Percentiles rank a stretch among this genome's conserved stretches.
Conservation (phyloP, 1,140 invertebrate genomes). For the Centruroides vittatus region DNA sequence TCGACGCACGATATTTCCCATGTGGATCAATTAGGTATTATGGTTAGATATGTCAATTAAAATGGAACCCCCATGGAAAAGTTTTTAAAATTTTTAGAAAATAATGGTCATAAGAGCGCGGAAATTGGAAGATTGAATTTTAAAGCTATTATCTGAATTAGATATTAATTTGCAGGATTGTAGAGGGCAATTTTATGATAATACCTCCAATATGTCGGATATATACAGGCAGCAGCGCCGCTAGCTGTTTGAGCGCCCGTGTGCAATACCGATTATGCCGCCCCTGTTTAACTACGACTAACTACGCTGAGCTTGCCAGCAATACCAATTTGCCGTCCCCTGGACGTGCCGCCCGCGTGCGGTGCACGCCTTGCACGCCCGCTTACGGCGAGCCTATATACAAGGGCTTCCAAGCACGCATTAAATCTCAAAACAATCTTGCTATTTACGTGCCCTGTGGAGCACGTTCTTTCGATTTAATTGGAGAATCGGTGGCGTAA, state of each 20-base stretch:
- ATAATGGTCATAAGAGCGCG: background rate
- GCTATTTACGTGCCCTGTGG: background rate
- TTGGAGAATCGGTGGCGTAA: background rate
- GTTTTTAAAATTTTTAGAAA: background rate
- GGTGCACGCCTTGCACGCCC: no score
- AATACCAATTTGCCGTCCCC: no score
- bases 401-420: no score
- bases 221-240: no score
- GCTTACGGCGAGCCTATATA: no score
- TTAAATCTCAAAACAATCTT: no score
- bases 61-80: background rate
- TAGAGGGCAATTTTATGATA: slow-evolving; percentile 2
- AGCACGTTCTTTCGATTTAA: background rate
- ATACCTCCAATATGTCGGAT: background rate
- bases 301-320: no score
- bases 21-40: background rate
- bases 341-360: no score
- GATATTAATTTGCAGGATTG: slow-evolving; percentile 2
- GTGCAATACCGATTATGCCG: no score
- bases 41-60: background rate
- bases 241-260: no score
- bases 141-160: background rate
- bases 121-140: background rate
- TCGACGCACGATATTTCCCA: background rate
- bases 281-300: no score